A percentile compares a stretch with the other conserved stretches of the same genome.
Conservation (phyloP, 2,113 vertebrate species). For the Callithrix jacchus region DNA sequence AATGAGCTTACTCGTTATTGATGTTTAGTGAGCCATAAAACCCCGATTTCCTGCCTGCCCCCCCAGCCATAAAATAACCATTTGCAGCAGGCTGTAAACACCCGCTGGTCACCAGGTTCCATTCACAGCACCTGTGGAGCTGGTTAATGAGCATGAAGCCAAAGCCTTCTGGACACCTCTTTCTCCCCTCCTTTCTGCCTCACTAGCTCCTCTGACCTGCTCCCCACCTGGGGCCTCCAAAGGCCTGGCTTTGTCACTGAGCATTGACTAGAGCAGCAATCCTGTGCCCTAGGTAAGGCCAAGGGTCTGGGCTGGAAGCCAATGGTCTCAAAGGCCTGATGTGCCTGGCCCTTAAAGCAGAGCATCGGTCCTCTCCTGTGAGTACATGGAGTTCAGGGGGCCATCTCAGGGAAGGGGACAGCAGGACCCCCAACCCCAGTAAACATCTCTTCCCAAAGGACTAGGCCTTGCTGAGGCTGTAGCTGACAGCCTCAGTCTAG, state of each 20-base stretch:
- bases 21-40: conserved; percentile 52
- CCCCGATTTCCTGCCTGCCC: conserved; percentile 32
- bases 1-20: conserved; percentile 18
- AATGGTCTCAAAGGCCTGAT: neutral
- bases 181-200: neutral
- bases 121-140: neutral
- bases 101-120: neutral
- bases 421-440: rapidly evolving
- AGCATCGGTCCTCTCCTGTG: neutral
- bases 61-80: neutral
- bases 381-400: neutral
- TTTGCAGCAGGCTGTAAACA: conserved; percentile 33
- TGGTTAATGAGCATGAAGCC: neutral
- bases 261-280: neutral
- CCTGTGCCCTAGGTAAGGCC: neutral
- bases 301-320: neutral
- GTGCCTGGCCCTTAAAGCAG: neutral
- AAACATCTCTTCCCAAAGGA: no score
- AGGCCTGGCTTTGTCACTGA: neutral
- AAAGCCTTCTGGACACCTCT: neutral
- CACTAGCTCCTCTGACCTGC: neutral
- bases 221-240: neutral
- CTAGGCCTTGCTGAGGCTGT: neutral
- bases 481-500: rapidly evolving
- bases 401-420: neutral